Evolutionary conservation across 2,113 vertebrate genomes (phyloP), one percentile per base, ranked within the genome.

Genomic region (Trematocara macrostoma): DNA sequence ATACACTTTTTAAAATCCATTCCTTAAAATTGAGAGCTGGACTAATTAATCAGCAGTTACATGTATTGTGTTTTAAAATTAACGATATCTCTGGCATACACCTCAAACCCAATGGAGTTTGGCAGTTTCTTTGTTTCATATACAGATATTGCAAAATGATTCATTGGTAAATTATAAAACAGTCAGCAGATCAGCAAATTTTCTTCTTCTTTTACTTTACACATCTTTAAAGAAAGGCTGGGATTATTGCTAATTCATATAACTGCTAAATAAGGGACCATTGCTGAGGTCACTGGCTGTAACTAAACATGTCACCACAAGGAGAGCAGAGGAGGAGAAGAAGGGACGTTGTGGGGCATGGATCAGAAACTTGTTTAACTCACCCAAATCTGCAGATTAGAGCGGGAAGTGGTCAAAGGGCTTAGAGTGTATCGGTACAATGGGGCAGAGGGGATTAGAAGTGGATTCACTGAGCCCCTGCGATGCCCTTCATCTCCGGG

Each of bases 401-500:
- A 92, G 93, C 74, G 89, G 94, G 91, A 95, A 93, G 94, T 93
- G 87, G 91, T 94, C 93, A 89, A 88, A 92, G 90, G 88, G 82
- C 64, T 94, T 92, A 78, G 87, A 87, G 92, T 85, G 89, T 86
- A 88, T 87, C 59, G 47, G 90, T 86, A 95, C 95, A 95, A 95
- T 90, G 90, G 86, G 84, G 82, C 82, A 4, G 84, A 31, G 87
- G 20, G 94, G 95, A 95, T 95, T 95, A 94, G 79, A 88, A 83
- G 71, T 78, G 88, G 91, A 91, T 93, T 93, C 85, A 29, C 78
- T 78, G 87, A 87, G 89, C 92, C 88, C 92, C 92, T 55, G 85
- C 56, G 38, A 88, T 90, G 90, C 92, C 92, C 95, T 94, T 93
- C 93, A 94, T 95, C 91, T 93, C 93, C 86, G 93, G 87, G 90